Evolutionary conservation across 2,113 vertebrate genomes (phyloP).

Genomic region (Colaptes auratus): DNA sequence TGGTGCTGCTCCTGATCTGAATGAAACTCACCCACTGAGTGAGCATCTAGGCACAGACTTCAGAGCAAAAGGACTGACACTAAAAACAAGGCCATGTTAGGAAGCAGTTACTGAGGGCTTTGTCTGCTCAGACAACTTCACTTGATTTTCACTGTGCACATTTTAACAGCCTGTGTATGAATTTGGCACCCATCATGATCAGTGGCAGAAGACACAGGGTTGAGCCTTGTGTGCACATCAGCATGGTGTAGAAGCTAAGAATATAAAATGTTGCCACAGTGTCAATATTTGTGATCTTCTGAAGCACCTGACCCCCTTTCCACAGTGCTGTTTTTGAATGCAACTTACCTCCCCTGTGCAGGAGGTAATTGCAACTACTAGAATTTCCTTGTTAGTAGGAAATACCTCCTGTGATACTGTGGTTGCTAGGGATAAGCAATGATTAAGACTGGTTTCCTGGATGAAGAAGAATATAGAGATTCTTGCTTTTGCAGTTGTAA

Average conservation of each 20-base stretch:
- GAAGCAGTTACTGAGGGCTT: neutral
- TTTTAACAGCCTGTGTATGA: neutral
- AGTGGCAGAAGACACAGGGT: neutral
- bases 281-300: neutral
- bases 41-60: neutral
- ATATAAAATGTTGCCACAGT: neutral
- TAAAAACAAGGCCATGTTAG: neutral
- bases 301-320: neutral
- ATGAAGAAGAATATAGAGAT: neutral
- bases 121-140: neutral
- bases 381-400: neutral
- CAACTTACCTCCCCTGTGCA: neutral
- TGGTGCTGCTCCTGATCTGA: neutral
- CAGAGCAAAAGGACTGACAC: neutral
- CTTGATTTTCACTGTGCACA: neutral
- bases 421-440: neutral
- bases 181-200: neutral
- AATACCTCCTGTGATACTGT: neutral
- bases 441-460: neutral
- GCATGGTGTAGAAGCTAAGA: neutral
- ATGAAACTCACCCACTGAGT: accelerated
- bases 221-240: accelerated
- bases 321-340: neutral
- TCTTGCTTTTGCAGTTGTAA: neutral
- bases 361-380: neutral